Evolutionary conservation across 2,113 vertebrate species (phyloP), one percentile per base, ranked within the genome.

Genomic region (Lepidothrix coronata): DNA sequence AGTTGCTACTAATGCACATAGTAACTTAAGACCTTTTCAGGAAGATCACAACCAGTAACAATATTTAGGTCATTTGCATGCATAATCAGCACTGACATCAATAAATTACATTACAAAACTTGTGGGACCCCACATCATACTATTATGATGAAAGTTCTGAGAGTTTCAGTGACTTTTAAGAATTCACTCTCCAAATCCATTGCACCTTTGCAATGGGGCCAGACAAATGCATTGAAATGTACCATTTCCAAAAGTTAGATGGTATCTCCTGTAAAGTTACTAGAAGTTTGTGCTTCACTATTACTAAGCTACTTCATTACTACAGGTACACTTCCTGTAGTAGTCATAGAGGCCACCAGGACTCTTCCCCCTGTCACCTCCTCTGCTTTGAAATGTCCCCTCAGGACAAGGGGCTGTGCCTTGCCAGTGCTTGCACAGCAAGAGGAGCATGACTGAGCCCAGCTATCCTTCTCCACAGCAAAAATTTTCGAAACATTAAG

Each of bases 71-170:
- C 58, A 37, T 28, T 54, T 46, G 18, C 51, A 61, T 2, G 2
- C 39, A 70, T 16, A 79, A 37, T 19, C 31, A 94, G 39, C 49
- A 66, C 8, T 37, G 37, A 28, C 12, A 68, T 35, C 31, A 46
- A 37, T 23, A 75, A 65, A 61, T 37, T 22, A 51, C 7, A 2
- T 33, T 43, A 43, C 19, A 39, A 55, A 65, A 68, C 31, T 75
- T 82, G 35, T 11, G 4, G 25, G 23, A 65, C 10, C 21, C 35
- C 1, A 2, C 15, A 7, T 21, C 0, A 0, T 58, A 57, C 11
- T 44, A 4, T 25, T 54, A 35, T 2, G 8, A 66, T 28, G 8
- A 18, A 58, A 87, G 17, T 15, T 17, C 35, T 33, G 18, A 75
- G 17, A 81, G 19, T 55, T 78, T 66, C 66, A 43, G 27, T 25